These are phyloP conservation scores for Cephus sareptanus DNA, from an alignment of 2,888 invertebrate genomes.

Conservation along the genomic window DNA sequence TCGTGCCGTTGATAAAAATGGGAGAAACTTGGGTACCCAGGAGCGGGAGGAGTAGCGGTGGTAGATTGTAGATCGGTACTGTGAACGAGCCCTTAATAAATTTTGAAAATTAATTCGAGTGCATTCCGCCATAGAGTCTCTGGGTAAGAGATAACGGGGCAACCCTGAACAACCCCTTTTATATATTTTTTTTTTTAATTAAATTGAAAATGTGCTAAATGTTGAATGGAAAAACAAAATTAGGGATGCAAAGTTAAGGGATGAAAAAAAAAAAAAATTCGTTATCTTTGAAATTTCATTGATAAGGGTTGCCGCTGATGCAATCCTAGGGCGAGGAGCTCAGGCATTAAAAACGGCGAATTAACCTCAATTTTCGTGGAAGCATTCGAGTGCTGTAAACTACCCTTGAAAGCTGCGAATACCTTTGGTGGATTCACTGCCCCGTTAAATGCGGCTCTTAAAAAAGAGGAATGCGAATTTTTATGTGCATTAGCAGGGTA, in stretches of 20 bases:
- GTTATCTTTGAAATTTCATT: not conserved
- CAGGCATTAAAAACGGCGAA: not conserved
- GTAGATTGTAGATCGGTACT: not conserved
- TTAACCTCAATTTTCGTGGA: not conserved
- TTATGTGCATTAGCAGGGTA: not conserved
- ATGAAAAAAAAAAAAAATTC: not conserved
- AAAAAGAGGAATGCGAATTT: not conserved
- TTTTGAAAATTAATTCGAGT: not conserved
- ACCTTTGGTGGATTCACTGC: not conserved
- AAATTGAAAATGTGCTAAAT: too few species aligned
- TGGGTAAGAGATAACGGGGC: too few species aligned
- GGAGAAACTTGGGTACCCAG: conserved; percentile 14
- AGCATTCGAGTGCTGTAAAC: not conserved
- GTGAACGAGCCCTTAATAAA: not conserved
- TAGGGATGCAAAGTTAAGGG: not conserved
- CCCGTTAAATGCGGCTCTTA: not conserved
- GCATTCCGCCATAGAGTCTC: not conserved
- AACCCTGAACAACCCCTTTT: too few species aligned
- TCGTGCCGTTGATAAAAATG: conserved; percentile 29
- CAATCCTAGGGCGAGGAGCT: not conserved
- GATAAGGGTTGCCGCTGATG: not conserved
- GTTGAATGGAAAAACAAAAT: not conserved
- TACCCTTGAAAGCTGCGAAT: not conserved
- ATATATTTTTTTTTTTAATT: too few species aligned
- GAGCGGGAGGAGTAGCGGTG: not conserved